These are phyloP conservation scores for Xenopus borealis DNA, from an alignment of 2,113 vertebrate species.

Conservation along the genomic window DNA sequence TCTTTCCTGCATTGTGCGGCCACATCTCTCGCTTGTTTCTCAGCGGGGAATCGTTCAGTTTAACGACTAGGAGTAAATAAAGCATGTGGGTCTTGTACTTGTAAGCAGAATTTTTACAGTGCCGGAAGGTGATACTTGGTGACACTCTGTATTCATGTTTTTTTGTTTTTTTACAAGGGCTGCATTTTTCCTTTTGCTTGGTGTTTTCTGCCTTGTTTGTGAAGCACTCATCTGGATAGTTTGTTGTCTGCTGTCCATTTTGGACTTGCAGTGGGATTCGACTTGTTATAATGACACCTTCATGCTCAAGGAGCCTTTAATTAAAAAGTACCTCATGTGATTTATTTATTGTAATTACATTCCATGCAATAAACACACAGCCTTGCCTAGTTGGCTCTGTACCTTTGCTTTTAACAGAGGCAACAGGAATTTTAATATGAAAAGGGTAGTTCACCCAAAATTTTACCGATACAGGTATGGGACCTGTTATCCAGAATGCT, in stretches of 20 bases:
- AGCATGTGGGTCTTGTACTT: background rate
- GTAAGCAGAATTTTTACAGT: conserved; percentile 2
- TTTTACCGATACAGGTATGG: no score
- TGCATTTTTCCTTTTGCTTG: background rate
- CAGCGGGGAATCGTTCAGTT: conserved; percentile 8
- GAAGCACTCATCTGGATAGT: no score
- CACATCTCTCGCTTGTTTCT: conserved; percentile 1
- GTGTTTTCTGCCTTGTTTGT: background rate
- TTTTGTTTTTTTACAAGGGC: background rate
- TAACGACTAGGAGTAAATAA: conserved; percentile 6
- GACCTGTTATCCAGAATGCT: no score
- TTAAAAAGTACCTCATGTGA: no score
- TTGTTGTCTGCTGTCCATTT: no score
- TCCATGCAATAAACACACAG: background rate
- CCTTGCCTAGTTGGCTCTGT: background rate
- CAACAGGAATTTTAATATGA: no score
- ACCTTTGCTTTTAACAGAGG: no score
- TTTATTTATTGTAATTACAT: background rate
- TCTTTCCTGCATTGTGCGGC: background rate
- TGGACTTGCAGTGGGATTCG: background rate
- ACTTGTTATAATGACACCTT: background rate
- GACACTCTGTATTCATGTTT: conserved; percentile 8
- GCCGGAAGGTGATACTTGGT: background rate
- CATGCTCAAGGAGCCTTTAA: background rate
- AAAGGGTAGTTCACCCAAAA: no score